These are phyloP conservation scores for Synanthedon andrenaeformis DNA, from an alignment of 2,888 invertebrate species.

Conservation along the genomic window DNA sequence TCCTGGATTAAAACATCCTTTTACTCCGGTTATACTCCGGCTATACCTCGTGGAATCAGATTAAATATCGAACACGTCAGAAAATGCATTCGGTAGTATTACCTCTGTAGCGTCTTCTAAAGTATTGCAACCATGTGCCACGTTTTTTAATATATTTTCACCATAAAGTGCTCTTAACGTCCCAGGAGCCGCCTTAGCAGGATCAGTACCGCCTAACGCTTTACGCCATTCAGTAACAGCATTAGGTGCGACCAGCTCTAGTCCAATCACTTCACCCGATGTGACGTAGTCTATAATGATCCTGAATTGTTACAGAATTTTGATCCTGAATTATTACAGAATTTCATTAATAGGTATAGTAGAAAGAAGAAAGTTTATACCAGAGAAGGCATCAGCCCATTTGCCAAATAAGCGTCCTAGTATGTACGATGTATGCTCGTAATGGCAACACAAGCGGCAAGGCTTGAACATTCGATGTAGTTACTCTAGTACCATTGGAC, in stretches of 20 bases:
- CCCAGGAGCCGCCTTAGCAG: constrained; percentile 70
- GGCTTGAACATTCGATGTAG: no score
- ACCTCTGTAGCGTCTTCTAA: constrained; percentile 66
- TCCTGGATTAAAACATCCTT: no score
- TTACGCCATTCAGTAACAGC: constrained; percentile 75
- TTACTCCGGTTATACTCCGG: no score
- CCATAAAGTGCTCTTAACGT: constrained; percentile 76
- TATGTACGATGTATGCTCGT: neutral
- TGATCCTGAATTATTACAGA: constrained; percentile 38
- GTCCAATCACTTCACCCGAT: constrained; percentile 77
- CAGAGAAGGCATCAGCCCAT: no score
- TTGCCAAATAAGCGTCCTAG: neutral
- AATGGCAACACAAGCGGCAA: neutral
- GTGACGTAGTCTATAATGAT: constrained; percentile 75
- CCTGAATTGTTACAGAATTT: constrained; percentile 26
- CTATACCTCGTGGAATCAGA: no score
- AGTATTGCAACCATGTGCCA: constrained; percentile 78
- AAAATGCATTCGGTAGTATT: no score
- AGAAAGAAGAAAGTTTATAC: neutral
- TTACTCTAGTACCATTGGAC: no score
- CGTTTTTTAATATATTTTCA: constrained; percentile 74
- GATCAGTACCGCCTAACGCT: constrained; percentile 75
- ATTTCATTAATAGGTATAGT: neutral
- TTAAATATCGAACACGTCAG: no score
- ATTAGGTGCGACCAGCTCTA: constrained; percentile 79